Base-by-base conservation (phyloP, 2,113 vertebrate genomes). In the Phaetusa simplex region DNA sequence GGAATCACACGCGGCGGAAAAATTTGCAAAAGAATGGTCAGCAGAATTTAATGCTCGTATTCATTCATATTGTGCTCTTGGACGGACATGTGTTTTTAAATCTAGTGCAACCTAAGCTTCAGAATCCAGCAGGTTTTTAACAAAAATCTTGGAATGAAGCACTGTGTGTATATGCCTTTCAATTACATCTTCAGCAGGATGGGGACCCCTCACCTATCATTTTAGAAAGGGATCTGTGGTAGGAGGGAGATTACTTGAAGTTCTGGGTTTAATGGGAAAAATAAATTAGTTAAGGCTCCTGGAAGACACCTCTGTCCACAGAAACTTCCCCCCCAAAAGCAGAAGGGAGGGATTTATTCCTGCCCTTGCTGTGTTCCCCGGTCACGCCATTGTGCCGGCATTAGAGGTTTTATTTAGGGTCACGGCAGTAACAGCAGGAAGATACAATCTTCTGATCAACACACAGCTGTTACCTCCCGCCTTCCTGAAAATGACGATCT, bases 1-100 rank as follows among this genome's bases (percentile, higher is more conserved):
- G 93, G 83, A 94, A 82, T 89, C 61, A 80, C 67, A 95, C 32
- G 74, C 3, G 0, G 71, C 5, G 85, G 91, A 94, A 97, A 96
- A 93, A 82, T 90, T 70, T 89, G 56, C 42, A 84, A 89, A 45
- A 72, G 91, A 95, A 89, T 62, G 72, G 91, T 92, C 96, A 95
- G 95, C 94, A 94, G 90, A 95, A 96, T 96, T 82, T 86, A 92
- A 78, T 58, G 74, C 86, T 94, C 0, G 0, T 81, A 88, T 90
- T 97, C 91, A 95, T 90, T 95, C 88, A 81, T 67, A 91, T 72
- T 74, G 79, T 88, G 82, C 59, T 88, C 71, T 88, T 92, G 87
- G 95, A 90, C 17, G 45, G 64, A 64, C n/a, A 1, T 15, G 34
- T 73, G 72, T 59, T 91, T 97, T 95, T 88, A 81, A 50, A 92